A percentile compares a stretch with the other conserved stretches of the same genome.
Conservation (phyloP, 2,113 vertebrate species). For the Albula goreensis region DNA sequence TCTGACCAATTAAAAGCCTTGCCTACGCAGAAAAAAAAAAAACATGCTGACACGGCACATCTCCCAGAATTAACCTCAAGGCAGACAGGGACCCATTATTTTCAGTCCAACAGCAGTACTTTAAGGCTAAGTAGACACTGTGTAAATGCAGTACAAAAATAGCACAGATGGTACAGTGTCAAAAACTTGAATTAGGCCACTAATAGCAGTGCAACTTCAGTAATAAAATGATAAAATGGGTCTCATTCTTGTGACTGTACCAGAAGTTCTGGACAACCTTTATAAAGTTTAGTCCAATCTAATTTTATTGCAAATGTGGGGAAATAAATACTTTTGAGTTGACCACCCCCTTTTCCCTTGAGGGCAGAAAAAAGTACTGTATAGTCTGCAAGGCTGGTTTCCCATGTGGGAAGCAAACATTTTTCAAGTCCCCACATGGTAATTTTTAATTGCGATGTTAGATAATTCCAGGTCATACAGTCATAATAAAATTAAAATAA, state of each 20-base stretch:
- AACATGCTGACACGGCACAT: background rate
- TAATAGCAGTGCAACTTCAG: background rate
- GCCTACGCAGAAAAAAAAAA: background rate
- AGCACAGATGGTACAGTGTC: background rate
- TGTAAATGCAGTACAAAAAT: background rate
- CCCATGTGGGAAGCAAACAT: too few species aligned
- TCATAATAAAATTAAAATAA: too few species aligned
- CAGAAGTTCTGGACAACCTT: background rate
- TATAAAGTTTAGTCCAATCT: too few species aligned
- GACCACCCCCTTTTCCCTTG: too few species aligned
- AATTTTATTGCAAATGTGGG: too few species aligned
- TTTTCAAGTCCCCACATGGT: too few species aligned
- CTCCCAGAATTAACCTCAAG: background rate
- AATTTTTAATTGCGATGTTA: too few species aligned
- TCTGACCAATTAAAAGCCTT: background rate
- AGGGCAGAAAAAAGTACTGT: too few species aligned
- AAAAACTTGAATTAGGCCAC: background rate
- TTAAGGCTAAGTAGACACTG: background rate
- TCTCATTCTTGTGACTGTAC: too few species aligned
- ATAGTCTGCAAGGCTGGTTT: too few species aligned
- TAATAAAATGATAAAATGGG: background rate
- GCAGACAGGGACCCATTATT: background rate
- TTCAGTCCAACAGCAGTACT: background rate
- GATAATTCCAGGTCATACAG: too few species aligned
- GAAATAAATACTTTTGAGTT: too few species aligned